These are phyloP conservation scores for Machimus atricapillus DNA, from an alignment of 2,888 invertebrate species.

Conservation along the genomic window DNA sequence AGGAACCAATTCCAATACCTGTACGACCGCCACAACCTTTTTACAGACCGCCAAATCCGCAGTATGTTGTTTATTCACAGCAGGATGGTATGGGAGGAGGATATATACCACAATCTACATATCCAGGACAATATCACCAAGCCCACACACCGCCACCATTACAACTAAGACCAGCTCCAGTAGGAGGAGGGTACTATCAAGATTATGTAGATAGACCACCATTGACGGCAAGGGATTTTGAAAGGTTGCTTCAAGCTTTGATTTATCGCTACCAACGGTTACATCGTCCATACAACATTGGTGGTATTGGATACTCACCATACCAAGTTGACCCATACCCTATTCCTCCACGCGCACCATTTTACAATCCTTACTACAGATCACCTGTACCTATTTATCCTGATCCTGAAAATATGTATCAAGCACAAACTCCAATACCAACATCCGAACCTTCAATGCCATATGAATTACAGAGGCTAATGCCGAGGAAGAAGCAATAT, in stretches of 20 bases:
- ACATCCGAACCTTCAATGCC: conserved; percentile 52
- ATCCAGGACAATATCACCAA: conserved; percentile 55
- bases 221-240: conserved; percentile 72
- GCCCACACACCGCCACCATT: conserved; percentile 49
- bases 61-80: conserved; percentile 52
- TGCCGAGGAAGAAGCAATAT: conserved; percentile 61
- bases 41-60: conserved; percentile 37
- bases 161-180: not conserved
- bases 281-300: conserved; percentile 55
- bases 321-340: conserved; percentile 43
- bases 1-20: conserved; percentile 41
- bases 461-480: conserved; percentile 64
- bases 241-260: conserved; percentile 71
- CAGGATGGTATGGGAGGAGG: conserved; percentile 55
- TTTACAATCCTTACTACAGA: conserved; percentile 45
- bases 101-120: conserved; percentile 51
- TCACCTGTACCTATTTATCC: conserved; percentile 38
- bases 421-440: conserved; percentile 49
- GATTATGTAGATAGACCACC: conserved; percentile 72
- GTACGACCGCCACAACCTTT: conserved; percentile 43
- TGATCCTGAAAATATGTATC: conserved; percentile 48
- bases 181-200: conserved; percentile 57
- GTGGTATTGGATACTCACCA: conserved; percentile 13
- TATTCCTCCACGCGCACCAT: conserved; percentile 41
- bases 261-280: conserved; percentile 70